Base-by-base conservation (phyloP, 2,113 vertebrate genomes). In the Daubentonia madagascariensis region DNA sequence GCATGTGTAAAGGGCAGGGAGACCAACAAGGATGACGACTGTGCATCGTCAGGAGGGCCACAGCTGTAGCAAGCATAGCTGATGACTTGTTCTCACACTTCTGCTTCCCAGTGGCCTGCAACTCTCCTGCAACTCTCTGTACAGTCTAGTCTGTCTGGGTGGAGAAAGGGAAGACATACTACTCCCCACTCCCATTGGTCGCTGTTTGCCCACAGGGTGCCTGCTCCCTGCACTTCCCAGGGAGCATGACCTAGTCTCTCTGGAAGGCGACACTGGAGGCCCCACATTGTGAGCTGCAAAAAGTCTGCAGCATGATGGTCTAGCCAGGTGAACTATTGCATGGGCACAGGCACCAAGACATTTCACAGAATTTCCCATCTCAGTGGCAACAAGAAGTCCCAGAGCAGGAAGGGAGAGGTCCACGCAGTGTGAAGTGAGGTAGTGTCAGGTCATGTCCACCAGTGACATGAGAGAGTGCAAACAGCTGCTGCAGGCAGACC, bases 221-320 rank as follows among this genome's bases (percentile, higher is more conserved):
- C 79, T 37, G n/a, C 89, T 96, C 23, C 72, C 70, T 91, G 89
- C 85, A 59, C 79, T 89, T 50, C 75, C 75, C 6, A 92, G 50
- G 54, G 43, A 10, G 22, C 30, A 32, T 20, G n/a, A 72, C 48
- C 95, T 54, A 67, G 93, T 37, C 54, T 50, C 70, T 68, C 76
- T 95, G 63, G 91, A 97, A 91, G 83, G 52, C 95, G 95, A 96
- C 84, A 89, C 10, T 4, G 12, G 12, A 67, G 40, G 14, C 5
- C 32, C 22, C 16, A 11, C 8, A 16, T 81, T 89, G 45, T 32
- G 76, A 86, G 52, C 79, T 76, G 81, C 54, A 72, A 18, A 86
- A 88, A 80, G 45, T 43, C 72, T 90, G 52, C 3, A 80, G 95
- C 85, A 63, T 10, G 43, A 25, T 70, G 91, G 35, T 85, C 23